A percentile compares a stretch with the other conserved stretches of the same genome.
phyloP scores from a whole-genome alignment of 2,888 invertebrate genomes.

The Melitaea athalia region DNA sequence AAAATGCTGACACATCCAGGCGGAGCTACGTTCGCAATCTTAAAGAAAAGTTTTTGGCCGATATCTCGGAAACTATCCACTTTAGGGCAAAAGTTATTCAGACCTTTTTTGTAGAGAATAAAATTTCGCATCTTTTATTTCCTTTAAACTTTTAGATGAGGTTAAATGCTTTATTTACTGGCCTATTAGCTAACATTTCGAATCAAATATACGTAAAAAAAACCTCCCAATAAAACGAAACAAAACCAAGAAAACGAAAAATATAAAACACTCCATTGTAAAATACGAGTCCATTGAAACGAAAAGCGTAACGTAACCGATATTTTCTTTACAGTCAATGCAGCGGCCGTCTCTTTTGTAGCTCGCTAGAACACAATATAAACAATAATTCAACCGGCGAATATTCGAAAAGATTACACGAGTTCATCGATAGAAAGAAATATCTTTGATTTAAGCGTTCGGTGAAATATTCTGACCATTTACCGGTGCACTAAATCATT shows the following conservation, averaged over 20 bases:
- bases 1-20: too few species aligned
- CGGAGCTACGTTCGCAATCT: too few species aligned
- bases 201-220: too few species aligned
- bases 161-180: too few species aligned
- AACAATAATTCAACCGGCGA: conserved; percentile 1
- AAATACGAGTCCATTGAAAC: neutral
- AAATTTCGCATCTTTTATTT: too few species aligned
- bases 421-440: neutral
- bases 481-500: conserved; percentile 16
- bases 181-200: too few species aligned
- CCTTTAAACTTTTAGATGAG: too few species aligned
- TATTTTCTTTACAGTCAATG: neutral
- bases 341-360: neutral
- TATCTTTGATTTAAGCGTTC: neutral
- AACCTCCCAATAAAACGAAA: neutral
- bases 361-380: neutral
- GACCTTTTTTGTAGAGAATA: too few species aligned
- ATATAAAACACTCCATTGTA: neutral
- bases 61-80: too few species aligned
- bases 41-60: too few species aligned
- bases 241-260: neutral
- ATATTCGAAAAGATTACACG: neutral
- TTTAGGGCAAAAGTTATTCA: too few species aligned
- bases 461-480: conserved; percentile 22
- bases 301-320: neutral